Percentiles rank a stretch among this genome's conserved stretches.
Evolutionary conservation across 1,140 invertebrate species (phyloP).

Genomic region (Ectropis grisescens): DNA sequence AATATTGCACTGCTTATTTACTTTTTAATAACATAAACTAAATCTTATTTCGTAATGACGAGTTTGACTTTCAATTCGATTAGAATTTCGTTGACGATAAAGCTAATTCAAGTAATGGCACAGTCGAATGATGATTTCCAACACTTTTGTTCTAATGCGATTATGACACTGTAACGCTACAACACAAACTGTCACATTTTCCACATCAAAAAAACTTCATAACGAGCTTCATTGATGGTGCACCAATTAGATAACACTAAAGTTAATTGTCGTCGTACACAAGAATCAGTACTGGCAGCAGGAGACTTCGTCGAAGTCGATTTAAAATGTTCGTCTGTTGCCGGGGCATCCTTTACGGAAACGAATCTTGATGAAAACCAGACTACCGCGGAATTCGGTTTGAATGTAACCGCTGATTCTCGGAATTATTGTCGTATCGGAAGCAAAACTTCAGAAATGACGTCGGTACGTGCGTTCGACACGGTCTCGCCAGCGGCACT

Average conservation of each 20-base stretch:
- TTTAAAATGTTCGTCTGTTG: constrained; percentile 54
- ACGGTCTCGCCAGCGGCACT: constrained; percentile 20
- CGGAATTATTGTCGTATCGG: constrained; percentile 6
- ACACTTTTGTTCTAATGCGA: constrained; percentile 8
- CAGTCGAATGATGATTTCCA: constrained; percentile 20
- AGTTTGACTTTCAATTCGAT: constrained; percentile 44
- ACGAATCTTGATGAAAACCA: not conserved
- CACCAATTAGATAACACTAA: too few relatives aligned
- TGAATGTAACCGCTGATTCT: constrained; percentile 5
- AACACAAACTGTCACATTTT: constrained; percentile 31
- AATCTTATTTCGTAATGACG: constrained; percentile 13
- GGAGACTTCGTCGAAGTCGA: constrained; percentile 40
- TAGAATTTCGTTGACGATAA: constrained; percentile 37
- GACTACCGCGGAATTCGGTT: not conserved
- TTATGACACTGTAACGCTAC: constrained; percentile 13
- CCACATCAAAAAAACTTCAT: constrained; percentile 7
- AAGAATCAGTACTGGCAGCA: constrained; percentile 53
- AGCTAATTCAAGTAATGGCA: constrained; percentile 46
- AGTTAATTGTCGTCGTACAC: constrained; percentile 54
- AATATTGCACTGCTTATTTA: constrained; percentile 35
- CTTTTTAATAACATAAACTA: constrained; percentile 12
- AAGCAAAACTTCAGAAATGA: constrained; percentile 10
- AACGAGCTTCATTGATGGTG: not conserved
- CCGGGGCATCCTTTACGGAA: constrained; percentile 46
- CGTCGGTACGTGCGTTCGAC: too few relatives aligned